Conservation (phyloP, 2,888 invertebrate species). For the Agrochola circellaris region DNA sequence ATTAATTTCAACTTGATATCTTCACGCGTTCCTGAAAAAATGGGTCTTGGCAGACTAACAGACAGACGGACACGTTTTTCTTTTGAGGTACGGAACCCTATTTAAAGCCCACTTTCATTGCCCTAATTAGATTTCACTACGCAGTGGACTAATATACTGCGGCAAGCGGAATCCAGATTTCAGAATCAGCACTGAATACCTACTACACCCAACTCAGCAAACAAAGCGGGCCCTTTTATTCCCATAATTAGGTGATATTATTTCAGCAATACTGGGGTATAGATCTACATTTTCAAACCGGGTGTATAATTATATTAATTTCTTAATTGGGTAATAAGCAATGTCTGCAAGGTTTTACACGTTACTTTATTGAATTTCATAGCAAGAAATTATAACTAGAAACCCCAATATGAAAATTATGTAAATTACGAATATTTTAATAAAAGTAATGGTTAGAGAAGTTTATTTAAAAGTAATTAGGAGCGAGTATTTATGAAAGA, state of each 20-base stretch:
- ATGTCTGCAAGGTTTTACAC: neutral
- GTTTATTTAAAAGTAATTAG: no score
- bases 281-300: neutral
- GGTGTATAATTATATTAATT: neutral
- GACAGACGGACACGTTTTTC: no score
- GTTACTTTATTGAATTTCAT: neutral
- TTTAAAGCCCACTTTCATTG: neutral
- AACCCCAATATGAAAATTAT: neutral
- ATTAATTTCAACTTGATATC: no score
- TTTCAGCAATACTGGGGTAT: neutral
- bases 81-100: no score
- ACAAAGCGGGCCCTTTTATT: neutral
- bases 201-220: neutral
- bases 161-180: neutral
- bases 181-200: neutral
- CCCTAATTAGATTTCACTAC: neutral
- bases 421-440: no score
- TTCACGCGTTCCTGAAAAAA: no score
- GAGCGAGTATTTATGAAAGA: no score
- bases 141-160: constrained; percentile 10
- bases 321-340: neutral
- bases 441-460: no score
- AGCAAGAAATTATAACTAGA: neutral
- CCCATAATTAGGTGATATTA: neutral
- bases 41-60: no score